phyloP scores from a whole-genome alignment of 2,888 invertebrate species.

The Electrophaes corylata region DNA sequence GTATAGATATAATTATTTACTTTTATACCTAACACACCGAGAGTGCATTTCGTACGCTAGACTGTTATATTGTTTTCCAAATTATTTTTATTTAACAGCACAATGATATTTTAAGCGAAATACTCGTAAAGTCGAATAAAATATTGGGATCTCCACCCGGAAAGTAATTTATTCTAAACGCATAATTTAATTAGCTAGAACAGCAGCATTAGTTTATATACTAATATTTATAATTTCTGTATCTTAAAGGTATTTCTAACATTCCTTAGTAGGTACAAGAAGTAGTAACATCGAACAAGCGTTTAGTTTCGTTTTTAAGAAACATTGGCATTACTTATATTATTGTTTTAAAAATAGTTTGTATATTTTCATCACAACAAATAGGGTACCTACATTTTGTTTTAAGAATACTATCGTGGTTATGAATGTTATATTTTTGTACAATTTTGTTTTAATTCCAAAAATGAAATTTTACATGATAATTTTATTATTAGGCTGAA shows the following conservation, averaged over 20 bases:
- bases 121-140: slow-evolving; percentile 48
- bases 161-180: slow-evolving; percentile 60
- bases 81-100: slow-evolving; percentile 57
- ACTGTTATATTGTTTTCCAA: slow-evolving; percentile 62
- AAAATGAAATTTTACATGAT: slow-evolving; percentile 28
- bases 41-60: slow-evolving; percentile 71
- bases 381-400: slow-evolving; percentile 44
- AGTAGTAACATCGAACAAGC: slow-evolving; percentile 69
- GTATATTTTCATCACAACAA: slow-evolving; percentile 59
- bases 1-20: slow-evolving; percentile 76
- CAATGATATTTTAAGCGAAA: slow-evolving; percentile 56
- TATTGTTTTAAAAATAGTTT: slow-evolving; percentile 47
- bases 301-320: slow-evolving; percentile 44
- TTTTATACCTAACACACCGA: slow-evolving; percentile 57
- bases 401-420: slow-evolving; percentile 49
- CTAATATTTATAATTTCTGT: slow-evolving; percentile 82
- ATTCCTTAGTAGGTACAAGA: slow-evolving; percentile 64
- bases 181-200: slow-evolving; percentile 71
- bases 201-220: slow-evolving; percentile 62
- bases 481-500: slow-evolving; percentile 39
- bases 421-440: slow-evolving; percentile 61
- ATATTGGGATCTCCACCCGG: slow-evolving; percentile 47
- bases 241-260: slow-evolving; percentile 71
- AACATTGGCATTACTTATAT: slow-evolving; percentile 50
- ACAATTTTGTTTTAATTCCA: slow-evolving; percentile 46